Conservation (phyloP, 2,888 invertebrate species). For the Dasysyrphus tricinctus region DNA sequence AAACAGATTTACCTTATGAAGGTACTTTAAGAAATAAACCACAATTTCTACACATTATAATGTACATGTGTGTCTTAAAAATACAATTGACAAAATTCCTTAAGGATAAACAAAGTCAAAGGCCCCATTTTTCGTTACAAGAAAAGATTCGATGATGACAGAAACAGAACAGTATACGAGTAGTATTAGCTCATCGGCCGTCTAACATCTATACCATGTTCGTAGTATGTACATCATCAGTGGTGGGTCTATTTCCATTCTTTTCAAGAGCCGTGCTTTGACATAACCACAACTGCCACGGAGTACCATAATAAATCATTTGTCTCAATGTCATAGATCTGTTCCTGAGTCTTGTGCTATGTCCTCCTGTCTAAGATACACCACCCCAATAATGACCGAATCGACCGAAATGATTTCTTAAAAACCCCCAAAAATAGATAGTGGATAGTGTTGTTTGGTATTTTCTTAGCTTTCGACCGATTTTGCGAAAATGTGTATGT, state of each 20-base stretch:
- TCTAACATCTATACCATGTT: background rate
- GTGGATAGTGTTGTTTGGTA: constrained; percentile 28
- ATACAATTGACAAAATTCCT: constrained; percentile 51
- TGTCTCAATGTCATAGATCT: constrained; percentile 74
- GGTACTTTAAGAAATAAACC: constrained; percentile 61
- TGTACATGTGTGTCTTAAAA: background rate
- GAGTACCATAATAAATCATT: constrained; percentile 74
- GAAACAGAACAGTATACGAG: constrained; percentile 53
- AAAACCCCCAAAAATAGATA: constrained; percentile 54
- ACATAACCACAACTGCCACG: constrained; percentile 69
- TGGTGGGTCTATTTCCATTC: constrained; percentile 48
- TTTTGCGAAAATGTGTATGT: background rate
- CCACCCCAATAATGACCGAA: constrained; percentile 66
- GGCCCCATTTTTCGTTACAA: constrained; percentile 61
- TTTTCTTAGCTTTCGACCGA: constrained; percentile 56
- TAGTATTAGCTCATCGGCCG: constrained; percentile 38
- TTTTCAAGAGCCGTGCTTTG: constrained; percentile 48
- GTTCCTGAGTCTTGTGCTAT: constrained; percentile 56
- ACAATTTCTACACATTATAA: constrained; percentile 4
- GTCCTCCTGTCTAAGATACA: constrained; percentile 41
- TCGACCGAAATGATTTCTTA: constrained; percentile 60
- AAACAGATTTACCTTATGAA: constrained; percentile 47
- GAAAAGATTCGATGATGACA: constrained; percentile 64
- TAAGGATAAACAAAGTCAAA: constrained; percentile 61
- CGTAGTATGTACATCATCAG: constrained; percentile 55